phyloP scores from a whole-genome alignment of 2,888 invertebrate genomes.

The Dendrolimus pini region DNA sequence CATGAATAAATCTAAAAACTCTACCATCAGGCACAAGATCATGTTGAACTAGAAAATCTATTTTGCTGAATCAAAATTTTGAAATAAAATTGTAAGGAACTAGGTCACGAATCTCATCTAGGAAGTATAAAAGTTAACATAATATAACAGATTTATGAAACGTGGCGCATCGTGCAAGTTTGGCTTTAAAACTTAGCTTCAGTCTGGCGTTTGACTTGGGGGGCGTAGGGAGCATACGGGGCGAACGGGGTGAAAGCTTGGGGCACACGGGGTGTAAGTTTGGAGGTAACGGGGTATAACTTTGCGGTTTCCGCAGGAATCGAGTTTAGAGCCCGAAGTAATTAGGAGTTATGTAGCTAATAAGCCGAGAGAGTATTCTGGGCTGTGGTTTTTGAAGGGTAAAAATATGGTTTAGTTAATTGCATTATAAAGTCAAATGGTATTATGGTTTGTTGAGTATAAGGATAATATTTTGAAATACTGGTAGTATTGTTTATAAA shows the following conservation, averaged over 20 bases:
- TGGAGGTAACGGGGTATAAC: neutral
- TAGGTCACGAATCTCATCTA: neutral
- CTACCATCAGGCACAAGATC: too few relatives aligned
- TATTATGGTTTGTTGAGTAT: neutral
- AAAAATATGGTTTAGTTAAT: neutral
- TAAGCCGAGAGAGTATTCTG: neutral
- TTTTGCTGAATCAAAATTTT: too few relatives aligned
- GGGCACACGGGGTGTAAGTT: neutral
- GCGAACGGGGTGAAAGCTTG: neutral
- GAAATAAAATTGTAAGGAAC: neutral
- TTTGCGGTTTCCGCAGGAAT: neutral
- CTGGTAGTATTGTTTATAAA: too few relatives aligned
- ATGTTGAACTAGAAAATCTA: too few relatives aligned
- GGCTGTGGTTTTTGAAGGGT: neutral
- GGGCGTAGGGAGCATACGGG: neutral
- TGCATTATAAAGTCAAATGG: neutral
- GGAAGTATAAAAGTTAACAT: neutral
- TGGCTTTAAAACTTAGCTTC: neutral
- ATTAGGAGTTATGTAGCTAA: neutral
- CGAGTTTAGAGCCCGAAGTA: neutral
- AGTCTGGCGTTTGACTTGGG: neutral
- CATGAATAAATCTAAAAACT: too few relatives aligned
- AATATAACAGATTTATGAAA: neutral
- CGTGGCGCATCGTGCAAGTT: neutral
- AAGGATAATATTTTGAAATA: neutral